Evolutionary conservation across 37 sponge, comb jelly and placozoan species (phyloP).

Genomic region (Haliclona indistincta): DNA sequence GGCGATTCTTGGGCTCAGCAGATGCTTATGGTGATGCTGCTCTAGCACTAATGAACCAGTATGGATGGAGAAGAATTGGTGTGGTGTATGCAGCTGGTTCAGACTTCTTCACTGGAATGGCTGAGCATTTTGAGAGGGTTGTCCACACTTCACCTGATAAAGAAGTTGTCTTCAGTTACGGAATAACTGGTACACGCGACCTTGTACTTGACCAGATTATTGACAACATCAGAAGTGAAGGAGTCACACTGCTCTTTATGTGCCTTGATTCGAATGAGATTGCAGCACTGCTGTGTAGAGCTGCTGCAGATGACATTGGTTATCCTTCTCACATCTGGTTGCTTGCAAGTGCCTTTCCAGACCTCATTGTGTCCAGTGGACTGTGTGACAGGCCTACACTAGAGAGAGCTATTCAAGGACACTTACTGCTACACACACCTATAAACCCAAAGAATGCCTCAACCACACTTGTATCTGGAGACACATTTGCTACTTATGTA

Average conservation of each 20-base stretch:
- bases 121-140: neutral
- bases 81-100: neutral
- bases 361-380: neutral
- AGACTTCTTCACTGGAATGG: neutral
- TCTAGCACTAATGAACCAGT: neutral
- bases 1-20: neutral
- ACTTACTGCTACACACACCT: too few species aligned
- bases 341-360: neutral
- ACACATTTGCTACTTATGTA: neutral
- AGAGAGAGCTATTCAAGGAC: too few species aligned
- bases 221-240: neutral
- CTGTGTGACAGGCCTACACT: neutral
- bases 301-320: neutral
- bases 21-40: neutral
- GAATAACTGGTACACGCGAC: neutral
- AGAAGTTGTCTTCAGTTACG: neutral
- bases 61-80: neutral
- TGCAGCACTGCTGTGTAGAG: neutral
- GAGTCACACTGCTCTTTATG: neutral
- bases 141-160: neutral
- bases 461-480: neutral
- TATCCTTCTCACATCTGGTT: constrained; percentile 1
- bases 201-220: neutral
- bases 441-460: too few species aligned
- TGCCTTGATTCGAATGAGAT: neutral